Conservation (phyloP, 2,888 invertebrate species). For the Agriopis aurantiaria region DNA sequence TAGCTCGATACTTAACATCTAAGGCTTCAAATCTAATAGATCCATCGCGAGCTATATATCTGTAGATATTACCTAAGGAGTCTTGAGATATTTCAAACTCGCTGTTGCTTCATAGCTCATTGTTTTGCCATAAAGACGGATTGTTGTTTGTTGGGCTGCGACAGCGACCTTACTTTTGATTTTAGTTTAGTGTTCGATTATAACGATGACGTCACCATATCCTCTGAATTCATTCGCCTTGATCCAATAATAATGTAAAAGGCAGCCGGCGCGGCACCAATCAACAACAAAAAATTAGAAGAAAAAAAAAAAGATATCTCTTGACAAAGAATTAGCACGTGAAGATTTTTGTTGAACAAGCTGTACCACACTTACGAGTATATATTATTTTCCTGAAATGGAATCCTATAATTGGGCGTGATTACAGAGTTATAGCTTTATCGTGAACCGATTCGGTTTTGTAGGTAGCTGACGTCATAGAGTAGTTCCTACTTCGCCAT, state of each 20-base stretch:
- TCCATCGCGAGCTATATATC: neutral
- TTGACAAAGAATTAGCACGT: constrained; percentile 28
- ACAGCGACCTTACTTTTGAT: constrained; percentile 66
- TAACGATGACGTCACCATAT: constrained; percentile 70
- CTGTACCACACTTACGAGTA: constrained; percentile 25
- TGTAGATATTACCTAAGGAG: neutral
- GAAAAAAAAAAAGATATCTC: too few relatives aligned
- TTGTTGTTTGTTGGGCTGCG: constrained; percentile 52
- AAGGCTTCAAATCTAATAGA: too few relatives aligned
- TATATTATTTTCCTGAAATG: constrained; percentile 44
- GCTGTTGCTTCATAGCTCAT: constrained; percentile 35
- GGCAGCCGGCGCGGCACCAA: constrained; percentile 45
- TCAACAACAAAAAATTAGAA: neutral
- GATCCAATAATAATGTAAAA: constrained; percentile 61
- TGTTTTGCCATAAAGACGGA: constrained; percentile 45
- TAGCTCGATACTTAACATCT: too few relatives aligned
- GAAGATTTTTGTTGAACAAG: neutral
- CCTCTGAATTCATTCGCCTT: constrained; percentile 71
- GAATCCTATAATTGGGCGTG: constrained; percentile 42
- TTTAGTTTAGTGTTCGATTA: constrained; percentile 65
- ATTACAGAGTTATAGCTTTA: constrained; percentile 38
- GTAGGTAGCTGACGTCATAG: constrained; percentile 44
- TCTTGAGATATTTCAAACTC: constrained; percentile 15
- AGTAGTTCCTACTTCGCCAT: constrained; percentile 42
- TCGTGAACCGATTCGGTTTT: constrained; percentile 40